Percentiles rank a stretch among this genome's conserved stretches.
phyloP scores from a whole-genome alignment of 2,113 vertebrate species.

The Petaurus breviceps region DNA sequence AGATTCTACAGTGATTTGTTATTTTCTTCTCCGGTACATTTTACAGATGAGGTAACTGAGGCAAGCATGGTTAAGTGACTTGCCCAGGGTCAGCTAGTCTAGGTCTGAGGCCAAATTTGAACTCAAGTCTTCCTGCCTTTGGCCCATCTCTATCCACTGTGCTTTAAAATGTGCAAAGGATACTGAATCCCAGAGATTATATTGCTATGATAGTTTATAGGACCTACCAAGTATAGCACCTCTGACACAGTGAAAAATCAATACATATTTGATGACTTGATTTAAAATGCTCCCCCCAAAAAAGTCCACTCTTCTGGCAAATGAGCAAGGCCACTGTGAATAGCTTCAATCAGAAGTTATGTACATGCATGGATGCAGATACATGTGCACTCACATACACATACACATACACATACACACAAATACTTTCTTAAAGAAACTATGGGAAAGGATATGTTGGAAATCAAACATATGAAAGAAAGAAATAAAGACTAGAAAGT shows the following conservation, averaged over 20 bases:
- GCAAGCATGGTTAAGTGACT: too few species aligned
- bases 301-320: background rate
- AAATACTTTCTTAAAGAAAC: background rate
- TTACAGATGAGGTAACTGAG: too few species aligned
- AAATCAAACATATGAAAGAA: background rate
- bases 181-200: background rate
- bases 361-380: background rate
- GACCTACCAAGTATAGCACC: background rate
- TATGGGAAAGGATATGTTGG: background rate
- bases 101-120: too few species aligned
- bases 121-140: too few species aligned
- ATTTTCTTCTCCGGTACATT: too few species aligned
- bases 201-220: background rate
- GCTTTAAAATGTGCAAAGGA: background rate
- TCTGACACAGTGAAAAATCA: background rate
- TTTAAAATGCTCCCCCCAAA: background rate
- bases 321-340: background rate
- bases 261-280: background rate
- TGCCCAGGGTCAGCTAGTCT: too few species aligned
- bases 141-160: too few species aligned
- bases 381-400: background rate
- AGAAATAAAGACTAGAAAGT: background rate
- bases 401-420: background rate
- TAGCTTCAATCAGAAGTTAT: background rate
- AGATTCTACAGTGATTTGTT: too few species aligned